A percentile compares a stretch with the other conserved stretches of the same genome.
phyloP scores from a whole-genome alignment of 2,888 invertebrate genomes.

The Agrilus mali region DNA sequence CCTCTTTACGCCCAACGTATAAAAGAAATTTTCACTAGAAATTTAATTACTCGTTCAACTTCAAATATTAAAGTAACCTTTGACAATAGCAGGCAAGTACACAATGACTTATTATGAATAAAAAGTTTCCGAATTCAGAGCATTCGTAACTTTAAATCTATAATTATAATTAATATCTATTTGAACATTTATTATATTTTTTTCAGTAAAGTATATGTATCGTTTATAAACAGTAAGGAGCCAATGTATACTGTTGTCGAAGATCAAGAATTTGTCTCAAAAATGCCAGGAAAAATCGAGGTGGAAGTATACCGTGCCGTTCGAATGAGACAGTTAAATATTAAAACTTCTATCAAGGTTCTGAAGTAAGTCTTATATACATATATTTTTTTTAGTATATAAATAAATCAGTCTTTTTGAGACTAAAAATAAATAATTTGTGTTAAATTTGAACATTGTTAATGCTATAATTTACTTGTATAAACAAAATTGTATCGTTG shows the following conservation, averaged over 20 bases:
- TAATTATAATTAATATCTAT: background rate
- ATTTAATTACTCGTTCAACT: slow-evolving; percentile 26
- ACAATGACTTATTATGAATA: background rate
- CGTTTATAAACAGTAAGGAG: slow-evolving; percentile 40
- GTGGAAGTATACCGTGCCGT: slow-evolving; percentile 63
- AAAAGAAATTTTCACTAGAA: slow-evolving; percentile 41
- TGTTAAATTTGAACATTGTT: background rate
- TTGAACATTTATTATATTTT: slow-evolving; percentile 33
- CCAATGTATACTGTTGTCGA: slow-evolving; percentile 21
- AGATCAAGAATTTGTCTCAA: slow-evolving; percentile 32
- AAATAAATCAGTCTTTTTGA: too few relatives aligned
- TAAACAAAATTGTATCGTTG: too few relatives aligned
- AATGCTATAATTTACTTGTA: too few relatives aligned
- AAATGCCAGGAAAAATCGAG: slow-evolving; percentile 48
- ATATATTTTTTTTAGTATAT: too few relatives aligned
- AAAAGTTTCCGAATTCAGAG: too few relatives aligned
- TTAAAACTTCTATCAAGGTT: slow-evolving; percentile 40
- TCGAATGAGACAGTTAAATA: slow-evolving; percentile 48
- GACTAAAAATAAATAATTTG: background rate
- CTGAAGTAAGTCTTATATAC: slow-evolving; percentile 39
- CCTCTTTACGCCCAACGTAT: slow-evolving; percentile 54
- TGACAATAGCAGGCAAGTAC: slow-evolving; percentile 36
- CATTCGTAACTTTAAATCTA: too few relatives aligned
- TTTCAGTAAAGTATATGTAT: slow-evolving; percentile 53
- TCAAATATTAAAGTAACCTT: slow-evolving; percentile 39